Base-by-base conservation (phyloP, 2,888 invertebrate species). In the Archips crataeganus region DNA sequence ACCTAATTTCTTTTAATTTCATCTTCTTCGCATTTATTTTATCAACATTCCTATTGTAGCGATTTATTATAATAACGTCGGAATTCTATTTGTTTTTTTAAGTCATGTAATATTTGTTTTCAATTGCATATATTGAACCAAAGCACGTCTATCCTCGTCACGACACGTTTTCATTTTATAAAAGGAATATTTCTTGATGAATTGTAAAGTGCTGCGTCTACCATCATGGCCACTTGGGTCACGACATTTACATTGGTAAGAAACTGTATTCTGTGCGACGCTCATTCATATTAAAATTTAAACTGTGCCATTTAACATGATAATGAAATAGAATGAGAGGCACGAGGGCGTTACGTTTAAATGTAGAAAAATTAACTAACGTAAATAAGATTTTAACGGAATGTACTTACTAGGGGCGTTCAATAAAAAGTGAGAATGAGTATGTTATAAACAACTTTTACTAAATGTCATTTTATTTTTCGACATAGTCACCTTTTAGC, bases 241-340 rank as follows among this genome's bases (percentile, higher is more conserved):
- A 71, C 71, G 71, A 51, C 10, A 39, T 39, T 60, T n/a, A 32
- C 65, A 5, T 60, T 49, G 39, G 42, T 32, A 59, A 65, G 32
- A 8, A 32, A 34, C 47, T 45, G 47, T 45, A 23, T 62, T 45
- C 62, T 13, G 23, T 62, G 23, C 36, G 15, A 45, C 15, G 47
- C 34, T 47, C 45, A 47, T 63, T 63, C 63, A 63, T 63, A 63
- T 47, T 63, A 63, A 63, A 63, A 63, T 45, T 32, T 0, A 11
- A 57, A 32, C 6, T 45, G 62, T 15, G 47, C 34, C n/a, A 45
- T 63, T 63, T 63, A 13, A 47, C 47, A 63, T 47, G 32, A 10
- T 13, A 47, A 63, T 47, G 47, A 11, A 34, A 63, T 32, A 32
- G 32, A 47, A 47, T 47, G 13, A 62, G 62, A 32, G 4, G 10